Evolutionary conservation across 2,113 vertebrate genomes (phyloP).

Genomic region (Pseudolaguvia tuberculata): DNA sequence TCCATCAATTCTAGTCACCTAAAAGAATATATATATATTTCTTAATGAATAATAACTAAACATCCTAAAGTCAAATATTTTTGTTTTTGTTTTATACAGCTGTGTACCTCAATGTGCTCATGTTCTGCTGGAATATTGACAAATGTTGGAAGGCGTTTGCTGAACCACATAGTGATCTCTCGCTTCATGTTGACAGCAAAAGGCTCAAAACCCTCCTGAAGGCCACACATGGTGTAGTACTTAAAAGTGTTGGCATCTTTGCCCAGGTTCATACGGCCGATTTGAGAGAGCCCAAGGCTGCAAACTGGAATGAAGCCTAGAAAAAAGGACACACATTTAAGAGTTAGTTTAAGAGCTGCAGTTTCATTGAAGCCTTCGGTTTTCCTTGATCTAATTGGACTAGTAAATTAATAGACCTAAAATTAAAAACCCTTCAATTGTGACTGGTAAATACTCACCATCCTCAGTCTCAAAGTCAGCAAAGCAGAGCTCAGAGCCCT

Average conservation of each 20-base stretch:
- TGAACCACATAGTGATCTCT: slow-evolving; percentile 97
- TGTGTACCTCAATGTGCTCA: slow-evolving; percentile 80
- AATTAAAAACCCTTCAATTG: too few relatives aligned
- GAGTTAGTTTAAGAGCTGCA: background rate
- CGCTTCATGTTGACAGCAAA: slow-evolving; percentile 97
- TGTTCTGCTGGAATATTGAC: slow-evolving; percentile 84
- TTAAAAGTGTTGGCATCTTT: slow-evolving; percentile 92
- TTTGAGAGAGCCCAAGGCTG: slow-evolving; percentile 83
- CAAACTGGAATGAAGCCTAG: slow-evolving; percentile 91
- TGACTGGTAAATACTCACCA: slow-evolving; percentile 66
- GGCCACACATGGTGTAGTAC: slow-evolving; percentile 95
- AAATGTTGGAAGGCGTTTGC: slow-evolving; percentile 96
- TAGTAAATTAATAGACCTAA: background rate
- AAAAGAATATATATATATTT: slow-evolving; percentile 3
- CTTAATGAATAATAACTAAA: background rate
- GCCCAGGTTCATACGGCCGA: slow-evolving; percentile 91
- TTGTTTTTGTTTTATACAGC: background rate
- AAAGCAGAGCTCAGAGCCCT: slow-evolving; percentile 93
- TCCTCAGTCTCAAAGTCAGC: slow-evolving; percentile 87
- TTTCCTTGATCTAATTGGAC: background rate
- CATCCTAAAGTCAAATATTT: background rate
- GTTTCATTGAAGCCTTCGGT: background rate
- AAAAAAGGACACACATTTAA: slow-evolving; percentile 5
- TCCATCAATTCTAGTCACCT: slow-evolving; percentile 90
- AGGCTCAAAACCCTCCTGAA: slow-evolving; percentile 96